These are phyloP conservation scores for Adrianichthys oophorus DNA, from an alignment of 2,797 vertebrate species.

Conservation along the genomic window DNA sequence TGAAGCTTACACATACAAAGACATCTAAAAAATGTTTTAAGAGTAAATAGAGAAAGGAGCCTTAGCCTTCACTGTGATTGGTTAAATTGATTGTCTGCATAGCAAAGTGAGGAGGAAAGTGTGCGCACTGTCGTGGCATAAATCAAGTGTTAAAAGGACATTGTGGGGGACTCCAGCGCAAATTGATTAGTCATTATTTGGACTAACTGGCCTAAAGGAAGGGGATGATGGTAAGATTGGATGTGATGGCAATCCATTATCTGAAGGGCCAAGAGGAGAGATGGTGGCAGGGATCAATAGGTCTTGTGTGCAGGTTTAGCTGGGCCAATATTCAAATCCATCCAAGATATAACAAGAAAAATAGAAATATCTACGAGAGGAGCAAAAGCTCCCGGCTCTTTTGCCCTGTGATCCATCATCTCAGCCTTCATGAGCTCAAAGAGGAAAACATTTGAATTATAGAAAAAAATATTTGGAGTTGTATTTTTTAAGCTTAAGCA, in stretches of 20 bases:
- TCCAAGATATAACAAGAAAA: conserved; percentile 1
- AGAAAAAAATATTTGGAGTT: too few species aligned
- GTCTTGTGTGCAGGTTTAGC: conserved; percentile 38
- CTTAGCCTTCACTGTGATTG: conserved; percentile 35
- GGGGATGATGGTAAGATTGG: background rate
- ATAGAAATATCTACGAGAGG: background rate
- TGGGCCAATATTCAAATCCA: conserved; percentile 34
- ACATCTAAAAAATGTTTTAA: conserved; percentile 16
- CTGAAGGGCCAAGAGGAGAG: conserved; percentile 15
- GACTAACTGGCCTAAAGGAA: conserved; percentile 83
- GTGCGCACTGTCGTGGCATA: conserved; percentile 73
- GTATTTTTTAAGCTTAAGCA: too few species aligned
- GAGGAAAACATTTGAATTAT: background rate
- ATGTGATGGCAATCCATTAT: conserved; percentile 53
- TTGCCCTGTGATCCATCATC: background rate
- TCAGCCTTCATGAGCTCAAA: background rate
- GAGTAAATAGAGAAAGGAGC: conserved; percentile 14
- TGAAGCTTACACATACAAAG: conserved; percentile 30
- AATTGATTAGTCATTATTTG: conserved; percentile 97
- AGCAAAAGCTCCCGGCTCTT: background rate
- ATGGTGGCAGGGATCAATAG: conserved; percentile 49
- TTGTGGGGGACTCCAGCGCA: conserved; percentile 81
- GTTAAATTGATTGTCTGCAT: conserved; percentile 57
- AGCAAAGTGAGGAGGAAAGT: conserved; percentile 45
- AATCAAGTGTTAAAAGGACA: conserved; percentile 89